Evolutionary conservation across 2,888 invertebrate species (phyloP).

Genomic region (Invenusta paracnida): DNA sequence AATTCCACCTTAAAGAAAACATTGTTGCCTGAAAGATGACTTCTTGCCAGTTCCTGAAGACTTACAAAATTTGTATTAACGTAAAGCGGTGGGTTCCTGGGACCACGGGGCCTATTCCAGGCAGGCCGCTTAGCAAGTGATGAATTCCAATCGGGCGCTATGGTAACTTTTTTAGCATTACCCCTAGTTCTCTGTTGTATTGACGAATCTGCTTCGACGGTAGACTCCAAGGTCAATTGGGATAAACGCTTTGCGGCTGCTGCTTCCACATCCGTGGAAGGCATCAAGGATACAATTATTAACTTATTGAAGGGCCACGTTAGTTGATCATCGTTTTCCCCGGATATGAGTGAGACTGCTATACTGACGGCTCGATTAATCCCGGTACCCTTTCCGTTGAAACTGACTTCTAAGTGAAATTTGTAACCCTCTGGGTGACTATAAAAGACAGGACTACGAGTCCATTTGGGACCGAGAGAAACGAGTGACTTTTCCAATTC

Average conservation of each 20-base stretch:
- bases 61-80: background rate
- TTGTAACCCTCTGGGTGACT: background rate
- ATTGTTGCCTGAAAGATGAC: background rate
- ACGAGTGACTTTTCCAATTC: too few relatives aligned
- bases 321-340: background rate
- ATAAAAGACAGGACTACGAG: background rate
- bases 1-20: background rate
- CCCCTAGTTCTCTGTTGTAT: background rate
- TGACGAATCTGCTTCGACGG: too few relatives aligned
- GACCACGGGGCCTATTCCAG: background rate
- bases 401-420: background rate
- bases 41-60: background rate
- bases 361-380: background rate
- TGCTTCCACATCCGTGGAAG: too few relatives aligned
- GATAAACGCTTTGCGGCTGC: too few relatives aligned
- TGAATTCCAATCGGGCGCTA: background rate
- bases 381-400: background rate
- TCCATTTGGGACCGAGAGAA: background rate
- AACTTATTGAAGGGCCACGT: background rate
- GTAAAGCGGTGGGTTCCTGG: background rate
- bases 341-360: background rate
- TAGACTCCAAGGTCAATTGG: too few relatives aligned
- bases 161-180: background rate
- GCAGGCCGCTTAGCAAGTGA: background rate
- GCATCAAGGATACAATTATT: background rate